A percentile compares a stretch with the other conserved stretches of the same genome.
phyloP scores from a whole-genome alignment of 1,140 invertebrate genomes.

The Adoxophyes honmai region DNA sequence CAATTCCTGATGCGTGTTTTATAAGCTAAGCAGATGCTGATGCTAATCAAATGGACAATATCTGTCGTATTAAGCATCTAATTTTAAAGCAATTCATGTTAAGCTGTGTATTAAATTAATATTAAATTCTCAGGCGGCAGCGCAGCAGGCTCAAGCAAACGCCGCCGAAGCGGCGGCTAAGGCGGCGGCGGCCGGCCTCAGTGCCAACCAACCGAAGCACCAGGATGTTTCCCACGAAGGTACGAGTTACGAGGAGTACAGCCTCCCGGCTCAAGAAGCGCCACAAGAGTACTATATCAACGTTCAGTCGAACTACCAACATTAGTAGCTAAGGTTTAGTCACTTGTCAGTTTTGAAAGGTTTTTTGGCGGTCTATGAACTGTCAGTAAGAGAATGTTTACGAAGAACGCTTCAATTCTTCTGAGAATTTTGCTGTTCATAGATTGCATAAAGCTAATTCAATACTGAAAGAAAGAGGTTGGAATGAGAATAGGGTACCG shows the following conservation, averaged over 20 bases:
- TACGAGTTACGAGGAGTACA: constrained; percentile 60
- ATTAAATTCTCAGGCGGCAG: constrained; percentile 57
- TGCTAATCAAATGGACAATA: too few relatives aligned
- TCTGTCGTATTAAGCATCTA: too few relatives aligned
- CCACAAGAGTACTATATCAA: constrained; percentile 48
- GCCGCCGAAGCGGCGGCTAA: constrained; percentile 63
- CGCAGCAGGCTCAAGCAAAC: constrained; percentile 61
- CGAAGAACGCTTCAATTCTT: too few relatives aligned
- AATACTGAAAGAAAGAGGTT: constrained; percentile 15
- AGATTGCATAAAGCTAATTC: constrained; percentile 14
- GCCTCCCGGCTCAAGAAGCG: constrained; percentile 32
- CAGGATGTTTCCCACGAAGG: constrained; percentile 63
- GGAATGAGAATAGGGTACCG: constrained; percentile 21
- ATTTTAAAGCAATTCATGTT: too few relatives aligned
- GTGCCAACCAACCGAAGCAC: constrained; percentile 26
- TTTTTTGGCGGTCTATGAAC: not conserved
- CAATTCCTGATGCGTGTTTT: too few relatives aligned
- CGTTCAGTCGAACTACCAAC: constrained; percentile 58
- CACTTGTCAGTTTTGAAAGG: not conserved
- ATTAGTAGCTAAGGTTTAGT: constrained; percentile 53
- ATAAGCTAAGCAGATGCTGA: too few relatives aligned
- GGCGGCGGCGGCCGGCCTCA: constrained; percentile 60
- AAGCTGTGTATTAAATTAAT: not conserved
- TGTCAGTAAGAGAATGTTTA: too few relatives aligned
- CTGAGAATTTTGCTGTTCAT: too few relatives aligned